These are phyloP conservation scores for Psilopogon haemacephalus DNA, from an alignment of 2,113 vertebrate species.

Conservation along the genomic window DNA sequence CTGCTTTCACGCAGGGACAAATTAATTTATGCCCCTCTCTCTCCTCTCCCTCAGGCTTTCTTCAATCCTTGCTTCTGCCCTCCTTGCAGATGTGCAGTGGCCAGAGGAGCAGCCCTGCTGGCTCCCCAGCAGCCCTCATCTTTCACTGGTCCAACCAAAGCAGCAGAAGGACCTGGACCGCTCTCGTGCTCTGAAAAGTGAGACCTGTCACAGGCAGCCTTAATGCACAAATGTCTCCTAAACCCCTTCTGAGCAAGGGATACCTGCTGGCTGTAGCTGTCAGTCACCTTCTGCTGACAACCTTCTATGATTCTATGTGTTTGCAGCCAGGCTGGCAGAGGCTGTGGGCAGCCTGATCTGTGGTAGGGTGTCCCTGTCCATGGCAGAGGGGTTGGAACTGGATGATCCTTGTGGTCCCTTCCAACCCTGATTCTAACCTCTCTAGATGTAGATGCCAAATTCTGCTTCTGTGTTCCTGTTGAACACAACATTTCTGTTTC, in stretches of 20 bases:
- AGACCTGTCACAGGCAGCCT: not conserved
- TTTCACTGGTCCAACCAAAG: not conserved
- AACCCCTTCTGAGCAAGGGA: not conserved
- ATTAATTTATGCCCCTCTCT: not conserved
- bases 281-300: not conserved
- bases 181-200: not conserved
- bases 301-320: too few relatives aligned
- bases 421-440: too few relatives aligned
- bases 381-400: too few relatives aligned
- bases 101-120: fast-evolving
- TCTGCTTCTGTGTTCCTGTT: too few relatives aligned
- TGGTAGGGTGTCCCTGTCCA: too few relatives aligned
- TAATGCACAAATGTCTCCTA: not conserved
- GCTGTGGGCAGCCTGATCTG: too few relatives aligned
- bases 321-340: too few relatives aligned
- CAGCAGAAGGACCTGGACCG: not conserved
- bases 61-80: not conserved
- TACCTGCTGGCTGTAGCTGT: not conserved
- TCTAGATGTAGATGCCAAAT: not conserved
- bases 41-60: not conserved
- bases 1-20: not conserved
- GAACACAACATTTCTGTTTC: too few relatives aligned
- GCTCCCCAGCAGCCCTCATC: not conserved
- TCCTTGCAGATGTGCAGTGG: not conserved
- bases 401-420: too few relatives aligned